phyloP scores from a whole-genome alignment of 2,888 invertebrate genomes.

The Hoplodrina ambigua region DNA sequence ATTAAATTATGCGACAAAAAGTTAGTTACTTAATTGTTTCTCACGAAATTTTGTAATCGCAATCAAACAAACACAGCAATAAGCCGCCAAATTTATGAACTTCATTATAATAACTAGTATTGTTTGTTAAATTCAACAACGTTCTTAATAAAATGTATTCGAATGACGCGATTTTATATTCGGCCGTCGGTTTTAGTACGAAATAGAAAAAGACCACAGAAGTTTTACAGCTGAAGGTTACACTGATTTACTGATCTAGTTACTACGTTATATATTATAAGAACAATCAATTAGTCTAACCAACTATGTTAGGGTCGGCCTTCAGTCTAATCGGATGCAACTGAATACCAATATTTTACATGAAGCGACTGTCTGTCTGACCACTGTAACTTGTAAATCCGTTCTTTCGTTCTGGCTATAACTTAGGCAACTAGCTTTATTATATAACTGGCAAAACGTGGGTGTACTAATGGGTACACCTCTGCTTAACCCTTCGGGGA shows the following conservation, averaged over 20 bases:
- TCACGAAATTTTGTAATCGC: conserved; percentile 11
- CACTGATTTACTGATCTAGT: neutral
- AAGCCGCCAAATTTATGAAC: conserved; percentile 43
- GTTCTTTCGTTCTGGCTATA: no score
- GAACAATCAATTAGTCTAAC: no score
- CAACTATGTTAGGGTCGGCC: no score
- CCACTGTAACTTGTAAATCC: no score
- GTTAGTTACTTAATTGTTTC: neutral
- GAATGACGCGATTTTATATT: conserved; percentile 47
- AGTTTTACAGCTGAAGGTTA: conserved; percentile 4
- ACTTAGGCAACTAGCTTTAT: no score
- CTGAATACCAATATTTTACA: no score
- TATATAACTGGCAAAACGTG: no score
- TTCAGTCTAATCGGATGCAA: no score
- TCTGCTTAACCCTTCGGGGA: no score
- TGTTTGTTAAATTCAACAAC: conserved; percentile 42
- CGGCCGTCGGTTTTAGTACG: conserved; percentile 9
- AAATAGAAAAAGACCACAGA: conserved; percentile 1
- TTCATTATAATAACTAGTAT: conserved; percentile 34
- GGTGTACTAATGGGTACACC: no score
- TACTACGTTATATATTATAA: no score
- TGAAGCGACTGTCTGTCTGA: no score
- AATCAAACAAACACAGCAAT: conserved; percentile 33
- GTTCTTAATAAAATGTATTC: conserved; percentile 26
- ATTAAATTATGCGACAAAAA: conserved; percentile 6